Percentiles rank a stretch among this genome's conserved stretches.
Conservation (phyloP, 2,797 vertebrate species). For the Brachyalestes nurse region DNA sequence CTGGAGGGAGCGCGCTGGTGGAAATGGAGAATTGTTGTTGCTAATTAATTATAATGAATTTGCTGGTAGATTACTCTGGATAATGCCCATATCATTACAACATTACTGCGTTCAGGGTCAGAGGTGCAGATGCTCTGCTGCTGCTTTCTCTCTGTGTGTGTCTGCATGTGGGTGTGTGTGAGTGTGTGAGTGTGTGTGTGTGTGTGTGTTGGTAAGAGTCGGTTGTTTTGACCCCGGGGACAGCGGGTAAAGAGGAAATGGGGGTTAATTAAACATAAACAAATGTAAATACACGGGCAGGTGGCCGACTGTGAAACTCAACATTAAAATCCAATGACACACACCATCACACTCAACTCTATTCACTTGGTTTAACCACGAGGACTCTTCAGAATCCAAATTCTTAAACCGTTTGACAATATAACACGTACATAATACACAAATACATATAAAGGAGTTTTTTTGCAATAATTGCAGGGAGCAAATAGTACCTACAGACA, state of each 20-base stretch:
- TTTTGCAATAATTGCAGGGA: neutral
- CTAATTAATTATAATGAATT: conserved; percentile 76
- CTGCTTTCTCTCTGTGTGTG: conserved; percentile 49
- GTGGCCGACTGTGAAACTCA: conserved; percentile 64
- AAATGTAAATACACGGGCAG: conserved; percentile 67
- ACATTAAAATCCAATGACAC: conserved; percentile 56
- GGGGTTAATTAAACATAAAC: conserved; percentile 73
- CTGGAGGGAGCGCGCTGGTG: conserved; percentile 59
- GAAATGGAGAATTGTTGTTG: conserved; percentile 65
- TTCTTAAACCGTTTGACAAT: neutral
- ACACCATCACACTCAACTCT: conserved; percentile 37
- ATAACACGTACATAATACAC: neutral
- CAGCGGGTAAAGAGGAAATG: conserved; percentile 64
- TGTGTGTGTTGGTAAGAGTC: conserved; percentile 26
- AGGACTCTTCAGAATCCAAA: neutral
- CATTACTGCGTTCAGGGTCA: conserved; percentile 69
- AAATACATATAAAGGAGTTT: neutral
- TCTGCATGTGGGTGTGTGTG: conserved; percentile 12
- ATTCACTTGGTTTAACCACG: conserved; percentile 33
- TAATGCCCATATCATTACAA: conserved; percentile 77
- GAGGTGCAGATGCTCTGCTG: conserved; percentile 53
- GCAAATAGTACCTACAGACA: neutral
- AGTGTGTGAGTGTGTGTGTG: conserved; percentile 19
- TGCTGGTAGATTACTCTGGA: conserved; percentile 76
- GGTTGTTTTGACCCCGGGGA: conserved; percentile 65